phyloP scores from a whole-genome alignment of 2,797 vertebrate species.

The Propithecus perrieri region DNA sequence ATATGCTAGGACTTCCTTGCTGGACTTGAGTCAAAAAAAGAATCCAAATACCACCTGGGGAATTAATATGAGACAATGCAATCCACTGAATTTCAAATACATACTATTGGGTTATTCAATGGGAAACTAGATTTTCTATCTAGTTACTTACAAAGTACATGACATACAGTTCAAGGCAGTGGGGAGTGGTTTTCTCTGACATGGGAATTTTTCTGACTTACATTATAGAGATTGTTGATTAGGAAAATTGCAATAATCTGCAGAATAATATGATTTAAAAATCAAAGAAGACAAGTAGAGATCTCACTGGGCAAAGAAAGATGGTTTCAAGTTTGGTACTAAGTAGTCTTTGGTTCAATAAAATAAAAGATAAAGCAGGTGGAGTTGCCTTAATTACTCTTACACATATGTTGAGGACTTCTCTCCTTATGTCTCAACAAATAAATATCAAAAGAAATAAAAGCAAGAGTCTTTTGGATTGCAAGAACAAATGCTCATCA shows the following conservation, averaged over 20 bases:
- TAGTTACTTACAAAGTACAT: not conserved
- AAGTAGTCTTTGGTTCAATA: not conserved
- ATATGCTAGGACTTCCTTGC: not conserved
- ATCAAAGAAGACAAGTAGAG: not conserved
- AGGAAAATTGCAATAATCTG: not conserved
- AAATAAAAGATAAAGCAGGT: not conserved
- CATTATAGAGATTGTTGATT: not conserved
- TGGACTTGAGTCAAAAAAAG: not conserved
- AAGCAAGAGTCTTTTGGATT: not conserved
- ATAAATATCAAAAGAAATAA: not conserved
- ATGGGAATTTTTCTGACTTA: not conserved
- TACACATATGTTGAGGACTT: not conserved
- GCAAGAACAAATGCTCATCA: not conserved
- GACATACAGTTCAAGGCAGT: not conserved
- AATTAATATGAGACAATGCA: not conserved
- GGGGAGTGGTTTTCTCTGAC: not conserved
- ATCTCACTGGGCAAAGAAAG: not conserved
- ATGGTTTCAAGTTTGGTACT: not conserved
- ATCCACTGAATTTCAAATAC: not conserved
- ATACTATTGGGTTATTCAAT: not conserved
- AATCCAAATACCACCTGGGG: not conserved
- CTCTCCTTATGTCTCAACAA: not conserved
- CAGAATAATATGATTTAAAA: not conserved
- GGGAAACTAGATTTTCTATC: slow-evolving; percentile 10
- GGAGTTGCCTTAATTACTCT: not conserved